Base-by-base conservation (phyloP, 2,113 vertebrate genomes). In the Plectropomus leopardus region DNA sequence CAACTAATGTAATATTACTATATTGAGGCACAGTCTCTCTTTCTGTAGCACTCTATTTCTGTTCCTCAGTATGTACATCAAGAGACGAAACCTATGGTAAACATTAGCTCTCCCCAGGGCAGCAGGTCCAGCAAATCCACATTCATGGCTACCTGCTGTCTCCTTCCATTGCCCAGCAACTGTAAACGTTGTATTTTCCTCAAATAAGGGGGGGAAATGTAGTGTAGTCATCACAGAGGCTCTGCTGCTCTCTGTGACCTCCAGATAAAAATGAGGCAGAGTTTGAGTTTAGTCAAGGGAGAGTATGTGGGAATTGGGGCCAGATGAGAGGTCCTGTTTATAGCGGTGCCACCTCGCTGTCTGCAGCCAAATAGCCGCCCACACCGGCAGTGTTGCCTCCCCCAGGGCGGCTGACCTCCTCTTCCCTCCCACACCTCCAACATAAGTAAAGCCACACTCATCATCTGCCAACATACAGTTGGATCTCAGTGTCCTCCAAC, bases 311-410 rank as follows among this genome's bases (percentile, higher is more conserved):
- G 86, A 86, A 88, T 13, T 45, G 68, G 78, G 89, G 84, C 72
- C 80, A 85, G 68, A 71, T 64, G 70, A 83, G 82, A 87, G 85
- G 88, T 89, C 82, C 64, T 78, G 78, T 92, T 92, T 91, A 84
- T 75, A 78, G 64, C 66, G 3, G 54, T 69, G 81, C 91, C 83
- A 80, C 84, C 76, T 84, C 64, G 53, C 76, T 83, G 71, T 88
- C 72, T 88, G 71, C 65, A 89, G 86, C 82, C 88, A 89, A 71
- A 78, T 11, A 83, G 57, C 87, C 69, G 32, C 86, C 90, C 82
- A 88, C 82, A 64, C 30, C 65, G 15, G 54, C 75, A 78, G 36
- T 42, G 28, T 15, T n/a, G 32, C 63, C 65, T 78, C 76, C 75
- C 64, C 59, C 28, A 61, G 64, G 73, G 59, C 30, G 15, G 61